A percentile compares a stretch with the other conserved stretches of the same genome.
Conservation (phyloP, 2,797 vertebrate species). For the Anguilla marmorata region DNA sequence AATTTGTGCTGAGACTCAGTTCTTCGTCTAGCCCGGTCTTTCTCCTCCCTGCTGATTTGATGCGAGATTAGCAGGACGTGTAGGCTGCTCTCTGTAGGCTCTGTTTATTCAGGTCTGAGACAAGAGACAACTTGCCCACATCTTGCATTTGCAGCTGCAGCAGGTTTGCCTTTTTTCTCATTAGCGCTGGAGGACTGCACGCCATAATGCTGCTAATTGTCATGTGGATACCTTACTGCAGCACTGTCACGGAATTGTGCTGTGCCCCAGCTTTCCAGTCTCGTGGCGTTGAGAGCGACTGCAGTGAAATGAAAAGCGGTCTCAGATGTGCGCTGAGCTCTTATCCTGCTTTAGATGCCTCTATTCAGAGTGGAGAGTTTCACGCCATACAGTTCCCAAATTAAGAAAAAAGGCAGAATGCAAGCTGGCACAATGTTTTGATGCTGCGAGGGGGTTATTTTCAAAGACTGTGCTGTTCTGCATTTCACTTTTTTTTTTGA, state of each 20-base stretch:
- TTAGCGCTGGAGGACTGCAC: constrained; percentile 21
- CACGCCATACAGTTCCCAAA: constrained; percentile 5
- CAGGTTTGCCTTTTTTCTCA: constrained; percentile 20
- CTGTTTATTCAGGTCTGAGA: constrained; percentile 29
- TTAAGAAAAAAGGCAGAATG: constrained; percentile 6
- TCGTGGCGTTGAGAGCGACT: neutral
- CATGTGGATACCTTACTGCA: constrained; percentile 18
- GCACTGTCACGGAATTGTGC: constrained; percentile 23
- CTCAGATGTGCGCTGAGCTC: neutral
- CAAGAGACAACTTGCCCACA: constrained; percentile 15
- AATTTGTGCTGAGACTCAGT: neutral
- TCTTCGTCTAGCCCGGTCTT: neutral
- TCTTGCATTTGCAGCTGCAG: neutral
- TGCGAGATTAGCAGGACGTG: neutral
- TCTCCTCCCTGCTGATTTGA: neutral
- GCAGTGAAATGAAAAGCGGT: constrained; percentile 3
- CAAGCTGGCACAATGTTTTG: neutral
- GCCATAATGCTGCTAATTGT: constrained; percentile 26
- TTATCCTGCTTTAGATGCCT: neutral
- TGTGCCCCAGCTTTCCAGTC: neutral
- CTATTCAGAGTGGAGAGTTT: constrained; percentile 3
- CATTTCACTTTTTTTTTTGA: neutral
- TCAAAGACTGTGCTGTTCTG: neutral
- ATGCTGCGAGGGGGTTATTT: neutral
- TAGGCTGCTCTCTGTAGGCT: neutral